These are phyloP conservation scores for Orchesella cincta DNA, from an alignment of 1,140 invertebrate species.

Conservation along the genomic window DNA sequence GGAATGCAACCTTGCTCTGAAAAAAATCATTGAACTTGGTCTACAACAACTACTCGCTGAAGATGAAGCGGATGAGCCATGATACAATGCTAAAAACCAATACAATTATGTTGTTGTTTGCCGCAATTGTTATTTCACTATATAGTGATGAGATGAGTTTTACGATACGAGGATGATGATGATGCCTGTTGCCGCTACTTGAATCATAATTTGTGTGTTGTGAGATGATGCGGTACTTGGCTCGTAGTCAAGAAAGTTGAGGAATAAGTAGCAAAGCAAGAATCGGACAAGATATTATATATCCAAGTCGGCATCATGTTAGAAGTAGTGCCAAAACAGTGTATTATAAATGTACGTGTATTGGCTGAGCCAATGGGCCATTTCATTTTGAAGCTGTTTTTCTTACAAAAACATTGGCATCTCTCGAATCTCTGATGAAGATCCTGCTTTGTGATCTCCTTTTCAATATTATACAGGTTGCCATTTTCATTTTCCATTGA, in stretches of 20 bases:
- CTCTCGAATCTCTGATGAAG: too few relatives aligned
- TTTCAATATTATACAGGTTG: too few relatives aligned
- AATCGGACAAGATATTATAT: background rate
- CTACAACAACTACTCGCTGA: background rate
- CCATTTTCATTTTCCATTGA: too few relatives aligned
- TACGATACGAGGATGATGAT: background rate
- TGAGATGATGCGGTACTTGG: conserved; percentile 5
- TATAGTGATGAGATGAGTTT: background rate
- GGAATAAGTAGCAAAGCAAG: background rate
- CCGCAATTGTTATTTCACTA: background rate
- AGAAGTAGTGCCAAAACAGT: too few relatives aligned
- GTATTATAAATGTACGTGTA: too few relatives aligned
- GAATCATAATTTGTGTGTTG: conserved; percentile 25
- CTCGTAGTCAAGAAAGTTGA: conserved; percentile 4
- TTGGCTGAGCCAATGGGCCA: too few relatives aligned
- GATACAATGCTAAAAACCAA: background rate
- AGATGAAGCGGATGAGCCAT: background rate
- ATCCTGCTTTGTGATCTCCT: too few relatives aligned
- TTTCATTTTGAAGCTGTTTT: too few relatives aligned
- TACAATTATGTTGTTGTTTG: background rate
- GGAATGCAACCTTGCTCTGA: conserved; percentile 17
- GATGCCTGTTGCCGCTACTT: background rate
- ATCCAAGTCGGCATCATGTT: too few relatives aligned
- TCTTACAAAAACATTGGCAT: too few relatives aligned
- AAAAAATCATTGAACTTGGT: conserved; percentile 26